Evolutionary conservation across 1,140 invertebrate species (phyloP).

Genomic region (Drosophila punjabiensis): DNA sequence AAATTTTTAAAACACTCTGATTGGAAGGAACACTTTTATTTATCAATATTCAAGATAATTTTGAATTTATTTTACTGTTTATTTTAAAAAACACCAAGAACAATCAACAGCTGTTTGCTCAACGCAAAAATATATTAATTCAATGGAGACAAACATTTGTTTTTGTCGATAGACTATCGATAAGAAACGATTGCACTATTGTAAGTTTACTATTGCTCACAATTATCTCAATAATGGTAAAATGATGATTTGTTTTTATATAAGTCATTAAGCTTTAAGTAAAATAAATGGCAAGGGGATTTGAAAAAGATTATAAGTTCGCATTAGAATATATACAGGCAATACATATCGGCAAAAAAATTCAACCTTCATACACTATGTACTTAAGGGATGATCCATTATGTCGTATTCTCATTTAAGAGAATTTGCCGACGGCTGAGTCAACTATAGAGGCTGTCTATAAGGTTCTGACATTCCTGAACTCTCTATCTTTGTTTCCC

Average conservation of each 20-base stretch:
- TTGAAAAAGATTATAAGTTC: background rate
- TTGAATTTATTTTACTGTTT: background rate
- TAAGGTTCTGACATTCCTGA: background rate
- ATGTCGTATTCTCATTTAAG: background rate
- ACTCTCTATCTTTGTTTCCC: background rate
- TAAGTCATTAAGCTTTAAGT: background rate
- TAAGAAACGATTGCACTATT: background rate
- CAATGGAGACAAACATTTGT: background rate
- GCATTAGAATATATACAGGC: background rate
- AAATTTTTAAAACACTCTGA: too few species aligned
- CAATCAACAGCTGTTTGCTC: background rate
- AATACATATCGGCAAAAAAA: background rate
- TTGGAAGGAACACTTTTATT: background rate
- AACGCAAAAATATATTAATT: too few species aligned
- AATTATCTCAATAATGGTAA: background rate
- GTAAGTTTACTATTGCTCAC: background rate
- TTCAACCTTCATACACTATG: background rate
- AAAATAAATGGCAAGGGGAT: too few species aligned
- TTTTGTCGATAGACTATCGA: background rate
- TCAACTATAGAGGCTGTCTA: background rate
- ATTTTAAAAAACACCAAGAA: background rate
- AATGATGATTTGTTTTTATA: background rate
- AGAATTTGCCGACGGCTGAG: background rate
- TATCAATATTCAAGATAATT: background rate
- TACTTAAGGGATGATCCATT: background rate